Base-by-base conservation (phyloP, 2,797 vertebrate genomes). In the Galagoides demidoff region DNA sequence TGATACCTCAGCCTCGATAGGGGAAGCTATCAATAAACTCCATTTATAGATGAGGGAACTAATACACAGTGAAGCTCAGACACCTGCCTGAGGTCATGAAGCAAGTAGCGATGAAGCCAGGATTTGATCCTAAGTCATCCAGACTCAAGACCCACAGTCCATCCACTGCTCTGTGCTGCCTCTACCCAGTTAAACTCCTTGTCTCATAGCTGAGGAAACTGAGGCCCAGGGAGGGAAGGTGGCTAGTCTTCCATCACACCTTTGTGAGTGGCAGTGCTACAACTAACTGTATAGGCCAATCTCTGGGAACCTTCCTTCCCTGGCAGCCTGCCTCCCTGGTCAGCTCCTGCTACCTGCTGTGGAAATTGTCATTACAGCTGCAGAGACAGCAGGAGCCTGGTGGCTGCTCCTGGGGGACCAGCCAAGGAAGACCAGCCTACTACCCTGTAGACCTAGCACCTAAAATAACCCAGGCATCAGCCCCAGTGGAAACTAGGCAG, bases 391-490 rank as follows among this genome's bases (percentile, higher is more conserved):
- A 49, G 89, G 27, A 82, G 29, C 68, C 81, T 86, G 55, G 49
- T 89, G 77, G 57, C 23, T 84, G 45, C 63, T 95, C n/a, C 63
- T 77, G 85, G 84, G 81, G 86, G 83, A 89, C 70, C 3, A 84
- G 85, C 79, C 95, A 96, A 85, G 89, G 82, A 95, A 88, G 93
- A 83, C 79, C 92, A 93, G 68, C 61, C 57, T 85, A 90, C 83
- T 68, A 95, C 55, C 68, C 94, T 92, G 43, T 81, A 97, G 90
- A 95, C 63, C 68, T 71, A 90, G 92, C 57, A 85, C 81, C 95
- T 89, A 93, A 96, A 96, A 96, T 97, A 95, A 94, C 91, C 73
- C 90, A 91, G 73, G 71, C 59, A 93, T 23, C 92, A 68, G 49
- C 39, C 34, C 81, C 82, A 89, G 3, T 85, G 74, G 89, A 95